Conservation (phyloP, 2,888 invertebrate genomes). For the Cecidostiba fungosa region DNA sequence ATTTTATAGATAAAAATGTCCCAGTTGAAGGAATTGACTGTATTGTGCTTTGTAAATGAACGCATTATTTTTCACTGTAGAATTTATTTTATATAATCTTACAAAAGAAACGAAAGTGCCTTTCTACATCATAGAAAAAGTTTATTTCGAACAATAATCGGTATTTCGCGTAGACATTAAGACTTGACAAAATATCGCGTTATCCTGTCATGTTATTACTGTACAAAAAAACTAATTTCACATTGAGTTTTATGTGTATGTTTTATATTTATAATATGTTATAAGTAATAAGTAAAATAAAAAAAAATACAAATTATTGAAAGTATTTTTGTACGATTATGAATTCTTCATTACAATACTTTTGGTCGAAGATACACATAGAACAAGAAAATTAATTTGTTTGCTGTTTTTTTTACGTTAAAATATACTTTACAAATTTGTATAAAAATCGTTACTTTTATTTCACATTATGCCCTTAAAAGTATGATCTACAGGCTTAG, state of each 20-base stretch:
- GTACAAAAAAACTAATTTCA: conserved; percentile 64
- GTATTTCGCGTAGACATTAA: conserved; percentile 55
- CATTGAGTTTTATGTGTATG: conserved; percentile 54
- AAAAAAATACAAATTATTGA: conserved; percentile 46
- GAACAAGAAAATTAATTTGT: conserved; percentile 36
- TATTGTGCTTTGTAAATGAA: conserved; percentile 75
- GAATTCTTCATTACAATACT: conserved; percentile 40
- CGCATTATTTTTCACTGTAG: conserved; percentile 68
- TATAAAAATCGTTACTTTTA: conserved; percentile 50
- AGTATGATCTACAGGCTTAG: conserved; percentile 16
- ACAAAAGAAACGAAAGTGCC: conserved; percentile 59
- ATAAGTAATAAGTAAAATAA: conserved; percentile 60
- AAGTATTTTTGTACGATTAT: conserved; percentile 2
- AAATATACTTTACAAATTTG: conserved; percentile 46
- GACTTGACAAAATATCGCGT: conserved; percentile 57
- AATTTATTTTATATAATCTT: conserved; percentile 64
- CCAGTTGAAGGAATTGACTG: conserved; percentile 57
- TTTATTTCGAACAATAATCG: conserved; percentile 59
- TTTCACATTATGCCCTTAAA: conserved; percentile 40
- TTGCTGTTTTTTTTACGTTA: conserved; percentile 33
- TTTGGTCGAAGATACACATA: conserved; percentile 16
- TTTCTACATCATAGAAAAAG: conserved; percentile 61
- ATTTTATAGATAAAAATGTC: conserved; percentile 44
- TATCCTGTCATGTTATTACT: conserved; percentile 57
- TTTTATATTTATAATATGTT: conserved; percentile 61